Evolutionary conservation across 2,797 vertebrate species (phyloP).

Genomic region (Remorina albescens): DNA sequence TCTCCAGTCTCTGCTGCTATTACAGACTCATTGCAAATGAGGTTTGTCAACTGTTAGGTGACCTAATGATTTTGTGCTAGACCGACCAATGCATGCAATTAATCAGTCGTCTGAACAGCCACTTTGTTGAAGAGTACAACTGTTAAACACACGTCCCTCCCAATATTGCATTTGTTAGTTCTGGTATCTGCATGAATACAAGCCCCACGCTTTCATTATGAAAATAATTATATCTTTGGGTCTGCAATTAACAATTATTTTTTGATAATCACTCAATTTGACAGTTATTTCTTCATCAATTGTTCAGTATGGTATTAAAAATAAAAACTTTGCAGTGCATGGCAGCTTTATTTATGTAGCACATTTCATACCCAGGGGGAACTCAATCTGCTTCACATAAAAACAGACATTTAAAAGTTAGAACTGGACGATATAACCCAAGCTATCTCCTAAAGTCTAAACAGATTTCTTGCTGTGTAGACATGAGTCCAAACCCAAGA

Average conservation of each 20-base stretch:
- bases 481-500: not conserved
- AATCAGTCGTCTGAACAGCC: conserved; percentile 38
- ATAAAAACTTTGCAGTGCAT: too few species aligned
- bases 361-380: too few species aligned
- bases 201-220: conserved; percentile 12
- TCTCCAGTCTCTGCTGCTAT: conserved; percentile 37
- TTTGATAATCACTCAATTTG: not conserved
- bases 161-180: not conserved
- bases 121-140: conserved; percentile 17
- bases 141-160: conserved; percentile 1
- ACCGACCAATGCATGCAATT: conserved; percentile 46
- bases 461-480: not conserved
- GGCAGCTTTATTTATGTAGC: too few species aligned
- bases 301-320: too few species aligned
- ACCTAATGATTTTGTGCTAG: conserved; percentile 66
- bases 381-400: too few species aligned
- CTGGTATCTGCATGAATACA: not conserved
- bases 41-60: conserved; percentile 49
- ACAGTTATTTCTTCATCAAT: not conserved
- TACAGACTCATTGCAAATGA: conserved; percentile 49
- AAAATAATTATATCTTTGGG: conserved; percentile 2
- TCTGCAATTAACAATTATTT: not conserved
- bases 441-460: not conserved
- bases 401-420: too few species aligned
- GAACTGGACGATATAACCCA: too few species aligned